Conservation (phyloP, 1,140 invertebrate species). For the Bradysia coprophila region DNA sequence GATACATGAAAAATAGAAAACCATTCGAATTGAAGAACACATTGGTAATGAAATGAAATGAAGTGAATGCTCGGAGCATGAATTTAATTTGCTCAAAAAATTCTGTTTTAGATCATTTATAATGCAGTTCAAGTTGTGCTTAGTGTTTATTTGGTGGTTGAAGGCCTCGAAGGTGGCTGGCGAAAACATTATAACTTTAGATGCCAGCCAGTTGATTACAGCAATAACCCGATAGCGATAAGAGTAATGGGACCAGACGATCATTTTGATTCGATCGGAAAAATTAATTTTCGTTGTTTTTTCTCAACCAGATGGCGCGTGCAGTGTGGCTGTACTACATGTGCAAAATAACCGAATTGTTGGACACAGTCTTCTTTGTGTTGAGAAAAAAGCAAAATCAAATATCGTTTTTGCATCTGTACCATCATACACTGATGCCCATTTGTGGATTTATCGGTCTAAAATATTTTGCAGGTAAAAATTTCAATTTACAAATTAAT, state of each 20-base stretch:
- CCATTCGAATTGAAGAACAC: slow-evolving; percentile 59
- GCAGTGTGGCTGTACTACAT: slow-evolving; percentile 43
- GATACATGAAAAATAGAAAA: slow-evolving; percentile 67
- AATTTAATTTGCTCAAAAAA: too few relatives aligned
- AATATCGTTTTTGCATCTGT: slow-evolving; percentile 56
- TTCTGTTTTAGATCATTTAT: too few relatives aligned
- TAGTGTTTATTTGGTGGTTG: slow-evolving; percentile 50
- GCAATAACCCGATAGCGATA: slow-evolving; percentile 45
- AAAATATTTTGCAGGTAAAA: slow-evolving; percentile 46
- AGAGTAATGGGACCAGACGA: too few relatives aligned
- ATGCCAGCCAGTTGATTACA: slow-evolving; percentile 74
- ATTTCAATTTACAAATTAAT: too few relatives aligned
- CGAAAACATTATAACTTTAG: slow-evolving; percentile 51
- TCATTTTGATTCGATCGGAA: neutral
- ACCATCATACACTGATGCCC: slow-evolving; percentile 54
- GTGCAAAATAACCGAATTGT: slow-evolving; percentile 39
- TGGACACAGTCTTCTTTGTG: slow-evolving; percentile 67
- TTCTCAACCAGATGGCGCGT: slow-evolving; percentile 30
- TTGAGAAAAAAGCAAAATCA: slow-evolving; percentile 59
- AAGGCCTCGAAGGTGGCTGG: slow-evolving; percentile 45
- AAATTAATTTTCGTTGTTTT: neutral
- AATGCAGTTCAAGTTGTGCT: slow-evolving; percentile 59
- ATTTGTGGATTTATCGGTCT: slow-evolving; percentile 67
- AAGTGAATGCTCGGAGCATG: too few relatives aligned
- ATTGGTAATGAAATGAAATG: too few relatives aligned